Evolutionary conservation across 2,888 invertebrate species (phyloP), one percentile per base, ranked within the genome.

Genomic region (Resseliella maxima): DNA sequence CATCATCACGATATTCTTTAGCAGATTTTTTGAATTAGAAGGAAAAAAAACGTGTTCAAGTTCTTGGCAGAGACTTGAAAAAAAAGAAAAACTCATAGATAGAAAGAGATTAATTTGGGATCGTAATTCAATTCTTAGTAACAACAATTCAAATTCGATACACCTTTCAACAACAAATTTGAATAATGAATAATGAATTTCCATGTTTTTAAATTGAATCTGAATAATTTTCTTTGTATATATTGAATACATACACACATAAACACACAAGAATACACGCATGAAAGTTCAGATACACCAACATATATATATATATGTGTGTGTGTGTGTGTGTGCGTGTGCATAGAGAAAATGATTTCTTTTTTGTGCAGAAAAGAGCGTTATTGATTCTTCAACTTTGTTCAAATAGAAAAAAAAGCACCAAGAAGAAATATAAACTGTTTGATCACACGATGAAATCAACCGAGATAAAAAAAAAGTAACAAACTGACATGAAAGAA

Each of bases 61-160:
- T 59, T 59, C 59, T 24, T 0, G n/a, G n/a, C n/a, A n/a, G n/a
- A n/a, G n/a, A n/a, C n/a, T 31, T 31, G 31, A n/a, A 72, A 27
- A 27, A 72, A 72, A 72, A 72, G 15, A n/a, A n/a, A n/a, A n/a
- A n/a, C n/a, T n/a, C n/a, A n/a, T n/a, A n/a, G n/a, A n/a, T n/a
- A n/a, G n/a, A n/a, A n/a, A n/a, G n/a, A n/a, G n/a, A n/a, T 72
- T 72, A 35, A 72, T 72, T 72, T 72, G 31, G 15, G 15, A 2
- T 59, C 59, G 59, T 59, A n/a, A 72, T 72, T 72, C 15, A 31
- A 31, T 72, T 72, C 72, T 72, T 35, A n/a, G n/a, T n/a, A n/a
- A 72, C 72, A 72, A 15, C 2, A 72, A 0, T 72, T 12, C n/a
- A 1, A 72, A 72, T 72, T 72, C 72, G 72, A 12, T 35, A 72